Percentiles rank a stretch among this genome's conserved stretches.
phyloP scores from a whole-genome alignment of 2,888 invertebrate genomes.

The Capitulum mitella region DNA sequence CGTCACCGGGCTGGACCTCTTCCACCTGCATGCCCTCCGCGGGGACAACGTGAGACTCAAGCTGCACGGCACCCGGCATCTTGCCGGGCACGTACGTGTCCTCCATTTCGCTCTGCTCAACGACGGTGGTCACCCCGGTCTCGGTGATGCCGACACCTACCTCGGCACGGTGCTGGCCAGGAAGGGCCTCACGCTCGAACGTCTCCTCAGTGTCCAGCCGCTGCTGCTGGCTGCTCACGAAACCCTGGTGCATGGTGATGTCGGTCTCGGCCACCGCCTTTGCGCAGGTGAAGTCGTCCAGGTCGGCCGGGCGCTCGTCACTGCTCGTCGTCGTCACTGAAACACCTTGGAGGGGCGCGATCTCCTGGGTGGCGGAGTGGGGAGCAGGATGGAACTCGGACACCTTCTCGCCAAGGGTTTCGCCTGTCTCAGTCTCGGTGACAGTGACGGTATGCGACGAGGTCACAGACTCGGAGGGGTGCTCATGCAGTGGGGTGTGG shows the following conservation, averaged over 20 bases:
- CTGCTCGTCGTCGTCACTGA: neutral
- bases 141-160: neutral
- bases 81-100: neutral
- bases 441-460: neutral
- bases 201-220: neutral
- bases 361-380: neutral
- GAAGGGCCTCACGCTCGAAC: neutral
- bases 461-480: neutral
- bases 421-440: neutral
- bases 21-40: neutral
- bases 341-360: neutral
- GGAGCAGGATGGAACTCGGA: neutral
- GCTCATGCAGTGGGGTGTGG: neutral
- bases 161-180: neutral
- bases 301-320: neutral
- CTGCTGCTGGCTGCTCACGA: neutral
- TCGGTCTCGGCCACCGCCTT: neutral
- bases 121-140: neutral
- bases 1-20: neutral
- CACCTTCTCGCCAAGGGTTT: neutral
- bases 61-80: neutral
- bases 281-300: neutral
- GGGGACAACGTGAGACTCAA: neutral
- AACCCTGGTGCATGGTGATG: neutral
- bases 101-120: neutral